Conservation (phyloP, 2,888 invertebrate species). For the Catocala fraxini region DNA sequence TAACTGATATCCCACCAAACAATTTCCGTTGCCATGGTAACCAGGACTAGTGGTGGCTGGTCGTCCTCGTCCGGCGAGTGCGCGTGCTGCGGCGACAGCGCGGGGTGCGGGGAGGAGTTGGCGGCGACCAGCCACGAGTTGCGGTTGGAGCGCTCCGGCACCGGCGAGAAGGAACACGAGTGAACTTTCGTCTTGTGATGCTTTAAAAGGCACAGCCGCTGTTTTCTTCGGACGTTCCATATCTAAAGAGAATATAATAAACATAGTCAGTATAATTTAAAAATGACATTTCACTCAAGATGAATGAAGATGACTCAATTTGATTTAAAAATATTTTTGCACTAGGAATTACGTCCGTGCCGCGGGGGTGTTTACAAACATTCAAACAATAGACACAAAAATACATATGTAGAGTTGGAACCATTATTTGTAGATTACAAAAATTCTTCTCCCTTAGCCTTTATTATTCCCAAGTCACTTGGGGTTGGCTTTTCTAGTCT, state of each 20-base stretch:
- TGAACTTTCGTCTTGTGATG: slow-evolving; percentile 87
- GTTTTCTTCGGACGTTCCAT: slow-evolving; percentile 80
- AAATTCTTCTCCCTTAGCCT: no score
- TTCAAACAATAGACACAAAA: no score
- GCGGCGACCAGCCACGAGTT: slow-evolving; percentile 41
- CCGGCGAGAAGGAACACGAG: slow-evolving; percentile 84
- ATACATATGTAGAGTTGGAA: no score
- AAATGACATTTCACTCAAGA: no score
- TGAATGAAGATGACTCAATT: no score
- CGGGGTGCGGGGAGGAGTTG: slow-evolving; percentile 26
- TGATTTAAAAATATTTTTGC: no score
- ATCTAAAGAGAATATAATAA: slow-evolving; percentile 63
- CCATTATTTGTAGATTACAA: no score
- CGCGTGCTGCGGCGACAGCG: slow-evolving; percentile 32
- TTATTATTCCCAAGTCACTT: no score
- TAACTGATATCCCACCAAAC: slow-evolving; percentile 88
- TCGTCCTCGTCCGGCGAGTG: slow-evolving; percentile 54
- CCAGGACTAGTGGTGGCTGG: slow-evolving; percentile 80
- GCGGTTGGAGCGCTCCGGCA: slow-evolving; percentile 71
- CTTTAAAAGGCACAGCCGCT: slow-evolving; percentile 73
- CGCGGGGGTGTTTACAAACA: no score
- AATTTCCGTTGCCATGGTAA: slow-evolving; percentile 87
- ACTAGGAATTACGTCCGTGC: no score
- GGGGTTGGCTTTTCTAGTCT: no score
- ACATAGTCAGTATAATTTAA: no score